Conservation (phyloP, 2,797 vertebrate species). For the Gymnothorax reevesii region DNA sequence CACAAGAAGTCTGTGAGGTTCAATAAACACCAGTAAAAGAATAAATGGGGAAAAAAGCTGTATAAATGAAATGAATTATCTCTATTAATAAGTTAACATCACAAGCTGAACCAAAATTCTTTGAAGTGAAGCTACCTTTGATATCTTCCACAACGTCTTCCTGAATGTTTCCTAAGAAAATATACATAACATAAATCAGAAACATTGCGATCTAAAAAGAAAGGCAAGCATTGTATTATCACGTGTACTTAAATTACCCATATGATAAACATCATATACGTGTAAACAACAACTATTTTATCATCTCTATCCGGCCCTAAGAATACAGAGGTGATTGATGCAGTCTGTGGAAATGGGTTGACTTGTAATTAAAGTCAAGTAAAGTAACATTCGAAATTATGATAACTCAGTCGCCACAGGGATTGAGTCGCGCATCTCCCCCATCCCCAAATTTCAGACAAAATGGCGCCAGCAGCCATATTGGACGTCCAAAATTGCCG, state of each 20-base stretch:
- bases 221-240: neutral
- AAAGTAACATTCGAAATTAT: neutral
- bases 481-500: no score
- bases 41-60: neutral
- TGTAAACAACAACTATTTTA: neutral
- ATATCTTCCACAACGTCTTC: slow-evolving; percentile 94
- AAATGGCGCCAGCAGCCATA: no score
- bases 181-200: neutral
- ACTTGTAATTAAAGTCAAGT: neutral
- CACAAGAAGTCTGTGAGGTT: neutral
- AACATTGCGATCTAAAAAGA: neutral
- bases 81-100: neutral
- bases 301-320: neutral
- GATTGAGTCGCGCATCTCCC: no score
- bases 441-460: no score
- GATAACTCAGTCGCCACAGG: no score
- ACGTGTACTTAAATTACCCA: neutral
- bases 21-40: neutral
- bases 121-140: slow-evolving; percentile 77
- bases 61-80: neutral
- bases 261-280: neutral
- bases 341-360: neutral
- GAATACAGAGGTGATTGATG: no score
- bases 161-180: slow-evolving; percentile 80
- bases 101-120: no score